These are phyloP conservation scores for Pagetopsis macropterus DNA, from an alignment of 2,797 vertebrate genomes.

Conservation along the genomic window DNA sequence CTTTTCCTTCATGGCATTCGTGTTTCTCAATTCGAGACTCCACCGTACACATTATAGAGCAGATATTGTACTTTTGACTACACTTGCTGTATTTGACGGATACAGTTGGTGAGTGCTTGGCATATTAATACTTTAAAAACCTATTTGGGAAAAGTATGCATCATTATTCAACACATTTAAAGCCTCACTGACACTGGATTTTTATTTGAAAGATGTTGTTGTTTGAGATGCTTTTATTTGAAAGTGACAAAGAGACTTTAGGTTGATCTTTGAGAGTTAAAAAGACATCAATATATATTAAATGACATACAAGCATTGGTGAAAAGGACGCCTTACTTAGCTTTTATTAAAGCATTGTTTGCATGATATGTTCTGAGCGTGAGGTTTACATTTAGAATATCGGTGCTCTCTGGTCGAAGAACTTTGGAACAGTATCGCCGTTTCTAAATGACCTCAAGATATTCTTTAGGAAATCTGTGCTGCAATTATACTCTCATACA, in stretches of 20 bases:
- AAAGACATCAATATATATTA: not conserved
- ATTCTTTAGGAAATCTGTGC: not conserved
- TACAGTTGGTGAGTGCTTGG: not conserved
- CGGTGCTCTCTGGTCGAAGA: not conserved
- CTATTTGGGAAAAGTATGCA: not conserved
- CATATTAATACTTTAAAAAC: not conserved
- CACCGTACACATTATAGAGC: not conserved
- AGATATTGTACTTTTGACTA: not conserved
- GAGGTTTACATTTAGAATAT: not conserved
- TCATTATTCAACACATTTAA: not conserved
- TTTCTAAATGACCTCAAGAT: not conserved
- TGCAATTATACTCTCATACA: not conserved
- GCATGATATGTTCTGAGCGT: not conserved
- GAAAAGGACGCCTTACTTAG: not conserved
- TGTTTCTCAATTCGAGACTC: not conserved
- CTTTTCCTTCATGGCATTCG: not conserved
- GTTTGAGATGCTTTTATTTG: no score
- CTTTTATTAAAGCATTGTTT: not conserved
- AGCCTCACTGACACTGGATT: not conserved
- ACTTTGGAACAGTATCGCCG: not conserved
- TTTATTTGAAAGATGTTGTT: no score
- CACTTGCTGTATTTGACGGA: not conserved
- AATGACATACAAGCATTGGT: not conserved
- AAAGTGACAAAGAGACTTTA: not conserved
- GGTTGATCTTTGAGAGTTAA: not conserved